Evolutionary conservation across 1,140 invertebrate species (phyloP).

Genomic region (Drosophila sucinea): DNA sequence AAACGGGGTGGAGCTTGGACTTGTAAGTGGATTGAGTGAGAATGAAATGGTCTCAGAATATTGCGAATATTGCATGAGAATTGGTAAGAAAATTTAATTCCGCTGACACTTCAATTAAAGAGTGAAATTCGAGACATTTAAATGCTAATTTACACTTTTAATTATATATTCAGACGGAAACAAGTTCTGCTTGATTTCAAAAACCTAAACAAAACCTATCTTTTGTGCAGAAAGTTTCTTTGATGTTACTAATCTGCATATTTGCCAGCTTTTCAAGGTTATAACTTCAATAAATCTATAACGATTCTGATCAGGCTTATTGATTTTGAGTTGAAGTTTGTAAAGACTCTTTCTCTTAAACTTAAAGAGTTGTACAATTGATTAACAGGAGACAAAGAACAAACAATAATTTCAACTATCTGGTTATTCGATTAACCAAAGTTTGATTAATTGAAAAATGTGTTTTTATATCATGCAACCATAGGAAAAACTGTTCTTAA

Average conservation of each 20-base stretch:
- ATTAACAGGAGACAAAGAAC: too few species aligned
- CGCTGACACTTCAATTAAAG: slow-evolving; percentile 9
- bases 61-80: slow-evolving; percentile 2
- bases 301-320: neutral
- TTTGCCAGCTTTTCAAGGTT: slow-evolving; percentile 1
- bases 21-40: slow-evolving; percentile 11
- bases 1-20: slow-evolving; percentile 11
- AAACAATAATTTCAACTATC: too few species aligned
- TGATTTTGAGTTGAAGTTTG: neutral
- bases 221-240: slow-evolving; percentile 8
- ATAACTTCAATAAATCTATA: neutral
- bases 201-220: neutral
- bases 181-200: neutral
- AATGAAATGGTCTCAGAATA: neutral
- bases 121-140: neutral
- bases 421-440: too few species aligned
- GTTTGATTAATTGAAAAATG: too few species aligned
- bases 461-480: too few species aligned
- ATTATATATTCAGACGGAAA: neutral
- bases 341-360: too few species aligned
- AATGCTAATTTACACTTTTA: slow-evolving; percentile 1
- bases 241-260: neutral
- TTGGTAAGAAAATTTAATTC: neutral
- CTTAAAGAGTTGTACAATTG: too few species aligned
- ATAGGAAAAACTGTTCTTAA: too few species aligned